Evolutionary conservation across 2,113 vertebrate species (phyloP).

Genomic region (Puma concolor): DNA sequence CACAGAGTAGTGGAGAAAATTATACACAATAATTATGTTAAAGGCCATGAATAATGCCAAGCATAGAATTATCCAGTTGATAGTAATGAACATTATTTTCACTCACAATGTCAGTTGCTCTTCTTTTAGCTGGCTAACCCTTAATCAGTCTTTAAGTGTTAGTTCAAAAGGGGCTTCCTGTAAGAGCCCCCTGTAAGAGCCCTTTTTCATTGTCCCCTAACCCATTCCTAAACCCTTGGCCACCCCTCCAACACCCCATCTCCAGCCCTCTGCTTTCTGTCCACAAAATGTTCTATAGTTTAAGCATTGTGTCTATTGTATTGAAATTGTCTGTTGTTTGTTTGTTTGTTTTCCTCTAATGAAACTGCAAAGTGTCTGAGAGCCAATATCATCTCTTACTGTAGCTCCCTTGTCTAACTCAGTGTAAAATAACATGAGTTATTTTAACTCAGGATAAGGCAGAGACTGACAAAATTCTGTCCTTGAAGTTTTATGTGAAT

Average conservation of each 20-base stretch:
- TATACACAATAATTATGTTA: background rate
- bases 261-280: background rate
- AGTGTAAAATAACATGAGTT: background rate
- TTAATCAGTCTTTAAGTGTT: background rate
- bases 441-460: background rate
- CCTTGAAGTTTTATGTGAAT: background rate
- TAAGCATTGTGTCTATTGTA: background rate
- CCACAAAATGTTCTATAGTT: background rate
- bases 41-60: background rate
- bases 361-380: background rate
- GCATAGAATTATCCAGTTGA: background rate
- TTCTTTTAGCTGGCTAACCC: background rate
- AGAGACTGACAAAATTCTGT: background rate
- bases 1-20: background rate
- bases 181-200: background rate
- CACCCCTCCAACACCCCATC: background rate
- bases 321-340: background rate
- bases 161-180: background rate
- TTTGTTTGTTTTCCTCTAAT: background rate
- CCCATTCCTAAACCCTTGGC: background rate
- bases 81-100: background rate
- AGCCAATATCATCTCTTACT: background rate
- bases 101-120: background rate
- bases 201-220: background rate
- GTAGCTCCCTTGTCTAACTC: background rate